Percentiles rank a stretch among this genome's conserved stretches.
Conservation (phyloP, 2,113 vertebrate genomes). For the Carassius auratus region DNA sequence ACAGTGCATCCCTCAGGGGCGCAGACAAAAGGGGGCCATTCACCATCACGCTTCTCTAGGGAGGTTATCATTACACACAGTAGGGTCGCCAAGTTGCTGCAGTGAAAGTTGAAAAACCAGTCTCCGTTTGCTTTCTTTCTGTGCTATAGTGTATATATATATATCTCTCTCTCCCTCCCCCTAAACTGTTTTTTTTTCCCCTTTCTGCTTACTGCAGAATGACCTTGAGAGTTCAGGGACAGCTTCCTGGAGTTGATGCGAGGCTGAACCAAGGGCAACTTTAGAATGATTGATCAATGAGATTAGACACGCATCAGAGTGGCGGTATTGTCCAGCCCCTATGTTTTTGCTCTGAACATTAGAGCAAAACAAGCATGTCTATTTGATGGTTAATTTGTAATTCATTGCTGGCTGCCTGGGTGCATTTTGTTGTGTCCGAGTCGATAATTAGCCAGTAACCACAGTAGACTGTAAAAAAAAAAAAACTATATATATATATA, state of each 20-base stretch:
- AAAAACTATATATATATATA: too few relatives aligned
- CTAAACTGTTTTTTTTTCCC: slow-evolving; percentile 23
- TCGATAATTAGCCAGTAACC: slow-evolving; percentile 74
- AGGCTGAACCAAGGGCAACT: slow-evolving; percentile 84
- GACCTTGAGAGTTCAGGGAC: slow-evolving; percentile 91
- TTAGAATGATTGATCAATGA: slow-evolving; percentile 37
- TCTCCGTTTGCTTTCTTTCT: background rate
- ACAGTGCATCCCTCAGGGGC: slow-evolving; percentile 47
- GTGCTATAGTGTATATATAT: slow-evolving; percentile 18
- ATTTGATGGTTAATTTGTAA: slow-evolving; percentile 73
- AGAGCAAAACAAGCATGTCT: slow-evolving; percentile 24
- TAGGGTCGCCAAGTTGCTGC: slow-evolving; percentile 31
- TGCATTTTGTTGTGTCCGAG: slow-evolving; percentile 65
- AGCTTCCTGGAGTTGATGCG: slow-evolving; percentile 77
- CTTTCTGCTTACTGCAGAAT: slow-evolving; percentile 73
- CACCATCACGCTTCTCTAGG: slow-evolving; percentile 45
- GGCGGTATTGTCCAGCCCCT: background rate
- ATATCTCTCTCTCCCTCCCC: slow-evolving; percentile 56
- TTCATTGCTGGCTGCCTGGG: slow-evolving; percentile 59
- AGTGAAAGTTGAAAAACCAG: slow-evolving; percentile 35
- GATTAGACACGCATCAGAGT: slow-evolving; percentile 48
- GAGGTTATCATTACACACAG: slow-evolving; percentile 33
- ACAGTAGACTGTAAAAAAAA: background rate
- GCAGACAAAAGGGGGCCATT: slow-evolving; percentile 45
- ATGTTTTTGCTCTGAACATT: background rate